Evolutionary conservation across 2,797 vertebrate genomes (phyloP).

Genomic region (Arrhamphus sclerolepis): DNA sequence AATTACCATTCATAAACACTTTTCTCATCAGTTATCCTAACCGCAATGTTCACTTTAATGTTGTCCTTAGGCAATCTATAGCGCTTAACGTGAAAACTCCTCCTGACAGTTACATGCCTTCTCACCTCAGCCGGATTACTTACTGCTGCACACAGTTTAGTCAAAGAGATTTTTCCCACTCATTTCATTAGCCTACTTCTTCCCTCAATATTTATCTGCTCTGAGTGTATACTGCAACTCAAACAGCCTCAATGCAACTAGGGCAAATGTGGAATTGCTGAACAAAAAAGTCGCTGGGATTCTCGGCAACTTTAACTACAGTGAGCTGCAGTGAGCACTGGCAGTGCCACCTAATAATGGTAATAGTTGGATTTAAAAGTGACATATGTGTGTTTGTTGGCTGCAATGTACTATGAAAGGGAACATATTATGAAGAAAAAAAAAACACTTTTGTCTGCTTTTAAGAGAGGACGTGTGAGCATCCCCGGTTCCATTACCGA

Average conservation of each 20-base stretch:
- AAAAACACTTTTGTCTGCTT: no score
- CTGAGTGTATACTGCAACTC: conserved; percentile 42
- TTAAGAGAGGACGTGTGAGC: no score
- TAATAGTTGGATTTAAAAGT: background rate
- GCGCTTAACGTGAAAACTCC: conserved; percentile 17
- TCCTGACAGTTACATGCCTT: conserved; percentile 21
- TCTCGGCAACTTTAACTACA: conserved; percentile 34
- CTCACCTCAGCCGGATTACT: conserved; percentile 25
- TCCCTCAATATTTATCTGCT: conserved; percentile 62
- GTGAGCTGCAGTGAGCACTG: conserved; percentile 27
- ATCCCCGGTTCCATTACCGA: no score
- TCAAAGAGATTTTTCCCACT: conserved; percentile 20
- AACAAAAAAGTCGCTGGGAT: conserved; percentile 36
- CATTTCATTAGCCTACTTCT: conserved; percentile 54
- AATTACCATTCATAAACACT: conserved; percentile 46
- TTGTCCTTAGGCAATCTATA: conserved; percentile 25
- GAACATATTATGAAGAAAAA: no score
- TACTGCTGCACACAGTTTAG: conserved; percentile 10
- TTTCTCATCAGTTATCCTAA: conserved; percentile 23
- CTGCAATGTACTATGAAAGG: background rate
- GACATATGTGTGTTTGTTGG: conserved; percentile 4
- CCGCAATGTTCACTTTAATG: conserved; percentile 39
- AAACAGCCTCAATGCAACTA: conserved; percentile 53
- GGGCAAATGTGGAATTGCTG: conserved; percentile 57
- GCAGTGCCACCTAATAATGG: conserved; percentile 16